Evolutionary conservation across 2,888 invertebrate species (phyloP), one percentile per base, ranked within the genome.

Genomic region (Aelia acuminata): DNA sequence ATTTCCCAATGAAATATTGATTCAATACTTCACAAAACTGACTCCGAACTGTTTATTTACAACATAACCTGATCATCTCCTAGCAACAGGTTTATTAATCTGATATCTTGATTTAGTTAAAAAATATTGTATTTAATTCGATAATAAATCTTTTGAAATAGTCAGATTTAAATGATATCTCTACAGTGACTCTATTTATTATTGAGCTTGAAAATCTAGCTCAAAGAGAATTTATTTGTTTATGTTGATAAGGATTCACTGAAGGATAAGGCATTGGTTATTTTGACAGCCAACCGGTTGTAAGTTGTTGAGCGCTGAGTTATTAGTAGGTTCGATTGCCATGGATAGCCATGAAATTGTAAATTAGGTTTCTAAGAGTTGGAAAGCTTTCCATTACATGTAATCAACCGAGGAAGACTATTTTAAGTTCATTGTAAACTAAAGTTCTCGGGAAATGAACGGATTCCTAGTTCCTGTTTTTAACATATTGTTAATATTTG

Each of bases 401-500:
- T 35, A 80, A 43, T 47, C n/a, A 47, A 80, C 43, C 43, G n/a
- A 43, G 80, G 80, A 43, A n/a, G 43, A 80, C 63, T 31, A 3
- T 35, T 70, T 20, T 2, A 10, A 35, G 63, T 70, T 31, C 35
- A 18, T 70, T 35, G 7, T 80, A 43, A 80, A 43, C 11, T 39
- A 39, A 22, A 43, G n/a, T 47, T 43, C 39, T 1, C 43, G 13
- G 43, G 5, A 80, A 80, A 80, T 80, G n/a, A n/a, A 43, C n/a
- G 35, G 35, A 7, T 70, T 70, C 7, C 31, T 70, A 15, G 63
- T 35, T 70, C 63, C 80, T 43, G 39, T 39, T 80, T 39, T 80
- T n/a, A 80, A 43, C 80, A 80, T 80, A 80, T 80, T 80, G 39
- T 80, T 80, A 39, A 47, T 80, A 43, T 80, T 80, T 80, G n/a